A percentile compares a stretch with the other conserved stretches of the same genome.
Evolutionary conservation across 2,797 vertebrate species (phyloP).

Genomic region (Acanthurus lineatus): DNA sequence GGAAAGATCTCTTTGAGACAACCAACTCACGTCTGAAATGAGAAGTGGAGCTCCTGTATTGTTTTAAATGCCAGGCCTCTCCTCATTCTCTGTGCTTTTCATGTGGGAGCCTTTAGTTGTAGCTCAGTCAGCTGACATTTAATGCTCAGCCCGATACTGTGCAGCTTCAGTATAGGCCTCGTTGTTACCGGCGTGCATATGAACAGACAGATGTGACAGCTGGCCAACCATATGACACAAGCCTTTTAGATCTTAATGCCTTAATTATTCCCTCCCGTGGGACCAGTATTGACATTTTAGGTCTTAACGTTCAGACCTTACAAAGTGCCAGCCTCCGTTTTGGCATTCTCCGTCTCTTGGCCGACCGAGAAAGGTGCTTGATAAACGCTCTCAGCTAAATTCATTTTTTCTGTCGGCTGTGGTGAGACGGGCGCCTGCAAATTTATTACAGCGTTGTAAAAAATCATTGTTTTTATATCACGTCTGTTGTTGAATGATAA

Average conservation of each 20-base stretch:
- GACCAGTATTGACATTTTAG: slow-evolving; percentile 77
- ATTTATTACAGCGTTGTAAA: slow-evolving; percentile 38
- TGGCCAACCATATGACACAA: slow-evolving; percentile 78
- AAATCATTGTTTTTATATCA: slow-evolving; percentile 29
- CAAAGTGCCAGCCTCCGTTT: slow-evolving; percentile 72
- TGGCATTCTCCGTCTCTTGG: slow-evolving; percentile 74
- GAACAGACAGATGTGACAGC: slow-evolving; percentile 77
- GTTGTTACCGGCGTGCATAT: slow-evolving; percentile 61
- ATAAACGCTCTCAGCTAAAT: slow-evolving; percentile 41
- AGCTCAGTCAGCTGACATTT: slow-evolving; percentile 79
- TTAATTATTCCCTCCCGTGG: slow-evolving; percentile 70
- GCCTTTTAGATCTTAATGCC: slow-evolving; percentile 73
- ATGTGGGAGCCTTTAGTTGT: slow-evolving; percentile 51
- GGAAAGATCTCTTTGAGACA: slow-evolving; percentile 62
- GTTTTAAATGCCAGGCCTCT: slow-evolving; percentile 75
- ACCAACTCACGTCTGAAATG: slow-evolving; percentile 54
- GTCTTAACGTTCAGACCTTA: slow-evolving; percentile 68
- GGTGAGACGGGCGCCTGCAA: slow-evolving; percentile 10
- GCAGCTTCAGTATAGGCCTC: slow-evolving; percentile 46
- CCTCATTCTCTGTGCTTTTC: slow-evolving; percentile 31
- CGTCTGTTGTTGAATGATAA: slow-evolving; percentile 23
- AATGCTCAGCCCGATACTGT: slow-evolving; percentile 55
- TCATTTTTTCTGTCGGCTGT: slow-evolving; percentile 31
- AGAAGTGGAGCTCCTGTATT: slow-evolving; percentile 65
- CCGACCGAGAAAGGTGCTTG: slow-evolving; percentile 48